A percentile compares a stretch with the other conserved stretches of the same genome.
phyloP scores from a whole-genome alignment of 1,140 invertebrate species.

The Delia radicum region DNA sequence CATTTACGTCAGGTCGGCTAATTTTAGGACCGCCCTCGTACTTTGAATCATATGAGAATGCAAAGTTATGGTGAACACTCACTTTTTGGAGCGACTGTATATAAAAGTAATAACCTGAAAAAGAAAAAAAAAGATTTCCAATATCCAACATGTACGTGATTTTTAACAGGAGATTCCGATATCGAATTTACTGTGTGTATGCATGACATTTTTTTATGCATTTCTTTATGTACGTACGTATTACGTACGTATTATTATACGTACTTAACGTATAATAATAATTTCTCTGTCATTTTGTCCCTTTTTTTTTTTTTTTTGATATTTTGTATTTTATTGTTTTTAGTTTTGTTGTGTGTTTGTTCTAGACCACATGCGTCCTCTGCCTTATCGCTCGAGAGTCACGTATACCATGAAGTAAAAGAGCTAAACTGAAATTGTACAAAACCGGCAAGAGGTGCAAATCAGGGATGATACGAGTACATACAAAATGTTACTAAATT shows the following conservation, averaged over 20 bases:
- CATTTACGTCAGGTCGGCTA: too few species aligned
- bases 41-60: too few species aligned
- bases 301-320: neutral
- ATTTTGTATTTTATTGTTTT: neutral
- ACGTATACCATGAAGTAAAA: slow-evolving; percentile 11
- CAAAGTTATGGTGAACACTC: too few species aligned
- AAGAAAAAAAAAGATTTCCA: neutral
- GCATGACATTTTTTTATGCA: neutral
- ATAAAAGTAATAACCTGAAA: neutral
- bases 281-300: neutral
- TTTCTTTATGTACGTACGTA: neutral
- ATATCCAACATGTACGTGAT: neutral
- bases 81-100: too few species aligned
- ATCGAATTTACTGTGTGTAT: neutral
- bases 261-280: neutral
- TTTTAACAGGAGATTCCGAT: neutral
- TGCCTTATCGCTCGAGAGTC: neutral
- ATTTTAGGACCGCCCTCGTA: too few species aligned
- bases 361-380: slow-evolving; percentile 11
- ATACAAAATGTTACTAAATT: too few species aligned
- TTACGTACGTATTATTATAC: neutral
- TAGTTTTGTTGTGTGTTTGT: neutral
- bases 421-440: neutral
- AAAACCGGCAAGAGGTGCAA: neutral
- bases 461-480: neutral